phyloP scores from a whole-genome alignment of 2,113 vertebrate species.

The Glaucomys volans region DNA sequence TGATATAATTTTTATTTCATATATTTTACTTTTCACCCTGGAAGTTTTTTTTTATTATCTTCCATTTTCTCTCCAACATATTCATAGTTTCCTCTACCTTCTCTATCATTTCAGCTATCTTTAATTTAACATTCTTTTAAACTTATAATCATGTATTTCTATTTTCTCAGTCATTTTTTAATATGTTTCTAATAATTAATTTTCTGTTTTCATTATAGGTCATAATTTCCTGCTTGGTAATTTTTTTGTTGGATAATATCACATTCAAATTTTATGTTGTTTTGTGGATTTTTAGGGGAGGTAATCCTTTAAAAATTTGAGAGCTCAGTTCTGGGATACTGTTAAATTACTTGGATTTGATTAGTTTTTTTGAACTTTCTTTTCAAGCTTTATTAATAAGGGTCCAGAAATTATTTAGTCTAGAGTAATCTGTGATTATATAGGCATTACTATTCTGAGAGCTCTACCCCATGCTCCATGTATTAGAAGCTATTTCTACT shows the following conservation, averaged over 20 bases:
- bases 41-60: not conserved
- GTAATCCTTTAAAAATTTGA: conserved; percentile 27
- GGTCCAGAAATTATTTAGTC: not conserved
- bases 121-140: not conserved
- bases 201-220: not conserved
- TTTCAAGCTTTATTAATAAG: conserved; percentile 16
- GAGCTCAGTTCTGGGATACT: not conserved
- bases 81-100: not conserved
- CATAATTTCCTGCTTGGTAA: conserved; percentile 13
- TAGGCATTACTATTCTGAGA: not conserved
- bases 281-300: not conserved
- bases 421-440: not conserved
- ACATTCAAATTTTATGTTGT: conserved; percentile 14
- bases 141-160: not conserved
- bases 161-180: not conserved
- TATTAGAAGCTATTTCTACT: not conserved
- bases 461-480: not conserved
- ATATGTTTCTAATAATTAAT: not conserved
- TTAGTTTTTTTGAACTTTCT: not conserved
- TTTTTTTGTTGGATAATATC: not conserved
- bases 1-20: conserved; percentile 31
- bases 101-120: not conserved
- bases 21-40: not conserved
- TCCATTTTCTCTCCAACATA: not conserved
- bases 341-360: not conserved